Evolutionary conservation across 2,113 vertebrate genomes (phyloP).

Genomic region (Rhynchopsitta pachyrhyncha): DNA sequence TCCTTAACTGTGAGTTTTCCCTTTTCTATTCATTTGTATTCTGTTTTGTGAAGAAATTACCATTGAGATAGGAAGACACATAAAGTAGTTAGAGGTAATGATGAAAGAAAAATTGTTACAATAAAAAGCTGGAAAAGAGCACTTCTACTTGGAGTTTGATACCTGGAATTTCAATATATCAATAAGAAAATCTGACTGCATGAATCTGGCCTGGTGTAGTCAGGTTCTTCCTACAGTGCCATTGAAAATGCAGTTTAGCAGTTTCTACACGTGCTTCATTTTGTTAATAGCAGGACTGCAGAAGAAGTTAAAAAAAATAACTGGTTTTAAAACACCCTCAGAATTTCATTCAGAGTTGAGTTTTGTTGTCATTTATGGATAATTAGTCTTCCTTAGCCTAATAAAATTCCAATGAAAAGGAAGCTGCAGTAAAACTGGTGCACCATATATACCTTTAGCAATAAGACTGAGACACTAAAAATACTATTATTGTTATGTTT

Average conservation of each 20-base stretch:
- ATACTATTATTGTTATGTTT: neutral
- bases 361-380: neutral
- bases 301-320: neutral
- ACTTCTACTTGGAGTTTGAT: neutral
- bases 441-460: neutral
- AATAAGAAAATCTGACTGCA: neutral
- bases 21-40: neutral
- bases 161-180: neutral
- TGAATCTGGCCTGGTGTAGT: neutral
- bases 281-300: neutral
- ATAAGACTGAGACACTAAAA: neutral
- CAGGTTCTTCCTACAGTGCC: neutral
- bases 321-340: neutral
- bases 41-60: neutral
- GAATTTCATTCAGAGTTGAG: neutral
- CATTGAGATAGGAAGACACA: neutral
- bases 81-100: neutral
- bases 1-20: neutral
- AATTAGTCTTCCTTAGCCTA: neutral
- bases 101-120: neutral
- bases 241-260: neutral
- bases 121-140: neutral
- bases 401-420: neutral
- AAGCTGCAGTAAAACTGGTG: neutral
- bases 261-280: neutral